A percentile compares a stretch with the other conserved stretches of the same genome.
Evolutionary conservation across 2,888 invertebrate species (phyloP).

Genomic region (Heliconius cydno): DNA sequence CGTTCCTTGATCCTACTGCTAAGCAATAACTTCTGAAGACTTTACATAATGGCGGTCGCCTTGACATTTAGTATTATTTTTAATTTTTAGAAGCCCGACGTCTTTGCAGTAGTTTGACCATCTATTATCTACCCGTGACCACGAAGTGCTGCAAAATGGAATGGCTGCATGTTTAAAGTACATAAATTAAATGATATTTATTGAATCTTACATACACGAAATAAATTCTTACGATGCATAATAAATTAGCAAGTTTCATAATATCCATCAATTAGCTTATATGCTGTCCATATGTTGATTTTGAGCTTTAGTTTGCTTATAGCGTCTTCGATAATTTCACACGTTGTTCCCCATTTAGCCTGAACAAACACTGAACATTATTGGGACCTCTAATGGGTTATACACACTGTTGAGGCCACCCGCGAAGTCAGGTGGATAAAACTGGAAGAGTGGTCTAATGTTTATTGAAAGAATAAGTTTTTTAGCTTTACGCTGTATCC

Average conservation of each 20-base stretch:
- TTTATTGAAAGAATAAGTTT: no score
- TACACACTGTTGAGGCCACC: constrained; percentile 55
- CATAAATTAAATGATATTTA: not conserved
- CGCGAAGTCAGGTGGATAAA: constrained; percentile 47
- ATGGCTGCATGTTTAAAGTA: no score
- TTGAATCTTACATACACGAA: not conserved
- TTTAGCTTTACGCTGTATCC: no score
- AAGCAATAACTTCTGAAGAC: no score
- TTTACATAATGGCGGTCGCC: no score
- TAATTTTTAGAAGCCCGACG: no score
- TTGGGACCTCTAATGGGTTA: constrained; percentile 52
- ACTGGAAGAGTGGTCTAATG: constrained; percentile 27
- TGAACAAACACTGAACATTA: constrained; percentile 52
- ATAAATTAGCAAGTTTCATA: not conserved
- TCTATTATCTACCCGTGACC: no score
- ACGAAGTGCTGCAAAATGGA: no score
- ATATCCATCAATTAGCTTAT: constrained; percentile 16
- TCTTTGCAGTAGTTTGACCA: no score
- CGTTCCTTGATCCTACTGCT: no score
- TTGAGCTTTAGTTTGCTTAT: constrained; percentile 17
- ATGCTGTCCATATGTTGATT: constrained; percentile 19
- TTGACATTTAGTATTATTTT: no score
- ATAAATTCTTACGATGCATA: not conserved
- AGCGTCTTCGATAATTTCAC: constrained; percentile 50
- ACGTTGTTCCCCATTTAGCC: constrained; percentile 54